Conservation (phyloP, 64 coral and sea anemone species). For the Montipora cactus region DNA sequence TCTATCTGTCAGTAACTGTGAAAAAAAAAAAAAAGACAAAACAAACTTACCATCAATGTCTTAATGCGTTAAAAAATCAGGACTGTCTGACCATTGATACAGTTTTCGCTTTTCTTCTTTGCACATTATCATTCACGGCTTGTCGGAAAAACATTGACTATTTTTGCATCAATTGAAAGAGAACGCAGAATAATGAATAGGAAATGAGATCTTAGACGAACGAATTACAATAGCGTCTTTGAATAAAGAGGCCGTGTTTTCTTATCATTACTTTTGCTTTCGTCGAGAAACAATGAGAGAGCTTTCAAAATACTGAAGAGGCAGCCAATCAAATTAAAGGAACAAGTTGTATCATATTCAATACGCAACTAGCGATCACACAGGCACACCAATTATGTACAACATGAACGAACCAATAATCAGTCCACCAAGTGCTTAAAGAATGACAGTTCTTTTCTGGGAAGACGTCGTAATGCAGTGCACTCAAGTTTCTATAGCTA, state of each 20-base stretch:
- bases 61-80: neutral
- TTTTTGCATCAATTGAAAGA: slow-evolving; percentile 38
- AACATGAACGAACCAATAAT: neutral
- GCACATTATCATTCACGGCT: neutral
- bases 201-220: neutral
- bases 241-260: neutral
- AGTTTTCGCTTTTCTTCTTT: neutral
- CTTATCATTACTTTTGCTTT: neutral
- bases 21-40: neutral
- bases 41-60: neutral
- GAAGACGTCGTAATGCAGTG: neutral
- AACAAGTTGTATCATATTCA: neutral
- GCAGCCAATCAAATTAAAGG: slow-evolving; percentile 18
- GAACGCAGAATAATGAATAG: slow-evolving; percentile 26
- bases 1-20: neutral
- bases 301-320: neutral
- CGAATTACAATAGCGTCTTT: neutral
- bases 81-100: neutral
- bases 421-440: neutral
- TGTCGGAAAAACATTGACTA: neutral
- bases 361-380: neutral
- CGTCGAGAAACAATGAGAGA: neutral
- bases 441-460: neutral
- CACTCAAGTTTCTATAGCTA: neutral
- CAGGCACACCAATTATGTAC: neutral